A percentile compares a stretch with the other conserved stretches of the same genome.
phyloP scores from a whole-genome alignment of 2,888 invertebrate species.

The Antheraea assamensis region DNA sequence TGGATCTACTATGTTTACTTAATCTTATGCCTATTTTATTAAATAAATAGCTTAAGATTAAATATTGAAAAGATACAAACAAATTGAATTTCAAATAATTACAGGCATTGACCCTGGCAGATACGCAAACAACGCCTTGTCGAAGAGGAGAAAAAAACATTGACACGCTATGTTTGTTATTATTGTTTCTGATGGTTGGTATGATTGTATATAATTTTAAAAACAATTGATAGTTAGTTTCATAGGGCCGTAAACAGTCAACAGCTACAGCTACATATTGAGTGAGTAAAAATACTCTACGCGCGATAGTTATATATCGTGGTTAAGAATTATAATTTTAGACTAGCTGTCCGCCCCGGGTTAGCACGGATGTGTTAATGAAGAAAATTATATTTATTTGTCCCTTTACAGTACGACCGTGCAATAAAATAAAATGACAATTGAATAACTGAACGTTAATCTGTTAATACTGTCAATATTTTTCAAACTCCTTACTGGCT shows the following conservation, averaged over 20 bases:
- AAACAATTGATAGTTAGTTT: neutral
- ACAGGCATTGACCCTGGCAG: neutral
- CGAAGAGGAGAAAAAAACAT: neutral
- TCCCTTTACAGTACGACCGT: too few relatives aligned
- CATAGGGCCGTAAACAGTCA: neutral
- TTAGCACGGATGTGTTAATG: too few relatives aligned
- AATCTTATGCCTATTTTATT: too few relatives aligned
- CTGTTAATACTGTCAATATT: too few relatives aligned
- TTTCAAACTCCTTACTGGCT: too few relatives aligned
- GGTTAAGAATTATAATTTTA: neutral
- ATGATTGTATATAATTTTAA: neutral
- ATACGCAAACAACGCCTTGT: neutral
- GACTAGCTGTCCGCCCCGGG: neutral
- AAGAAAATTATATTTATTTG: too few relatives aligned
- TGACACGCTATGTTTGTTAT: neutral
- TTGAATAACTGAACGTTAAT: too few relatives aligned
- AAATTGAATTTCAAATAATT: neutral
- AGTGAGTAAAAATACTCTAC: neutral
- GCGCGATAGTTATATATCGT: neutral
- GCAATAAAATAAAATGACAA: too few relatives aligned
- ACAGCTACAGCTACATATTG: neutral
- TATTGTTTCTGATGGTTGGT: neutral
- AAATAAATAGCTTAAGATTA: too few relatives aligned
- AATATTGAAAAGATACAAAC: too few relatives aligned
- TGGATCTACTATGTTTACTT: too few relatives aligned